phyloP scores from a whole-genome alignment of 2,113 vertebrate genomes.

The Nestor notabilis region DNA sequence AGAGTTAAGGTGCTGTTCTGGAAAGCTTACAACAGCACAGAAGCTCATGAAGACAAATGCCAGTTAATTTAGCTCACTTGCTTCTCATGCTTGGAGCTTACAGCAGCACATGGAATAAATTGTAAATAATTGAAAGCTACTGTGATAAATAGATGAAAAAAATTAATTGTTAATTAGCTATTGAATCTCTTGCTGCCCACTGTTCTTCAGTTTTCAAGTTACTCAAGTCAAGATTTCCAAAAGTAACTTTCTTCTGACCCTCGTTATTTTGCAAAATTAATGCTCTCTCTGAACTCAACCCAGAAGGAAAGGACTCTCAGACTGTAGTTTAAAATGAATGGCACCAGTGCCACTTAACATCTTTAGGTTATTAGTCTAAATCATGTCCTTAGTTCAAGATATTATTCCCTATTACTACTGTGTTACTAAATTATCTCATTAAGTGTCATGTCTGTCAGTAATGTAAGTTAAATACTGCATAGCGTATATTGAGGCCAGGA shows the following conservation, averaged over 20 bases:
- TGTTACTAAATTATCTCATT: not conserved
- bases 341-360: not conserved
- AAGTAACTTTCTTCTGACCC: not conserved
- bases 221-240: not conserved
- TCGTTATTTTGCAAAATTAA: not conserved
- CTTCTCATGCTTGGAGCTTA: not conserved
- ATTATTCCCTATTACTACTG: not conserved
- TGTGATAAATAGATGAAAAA: not conserved
- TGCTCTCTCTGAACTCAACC: not conserved
- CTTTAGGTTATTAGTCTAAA: slow-evolving; percentile 4
- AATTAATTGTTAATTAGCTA: not conserved
- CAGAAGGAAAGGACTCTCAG: not conserved
- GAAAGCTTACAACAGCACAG: not conserved
- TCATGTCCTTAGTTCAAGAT: not conserved
- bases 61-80: not conserved
- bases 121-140: not conserved
- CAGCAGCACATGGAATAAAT: not conserved
- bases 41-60: not conserved
- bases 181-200: not conserved
- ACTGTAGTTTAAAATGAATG: not conserved
- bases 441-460: not conserved
- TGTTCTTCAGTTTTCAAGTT: not conserved
- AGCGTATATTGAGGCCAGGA: not conserved
- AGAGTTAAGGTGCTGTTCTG: not conserved
- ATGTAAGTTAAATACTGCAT: not conserved